Conservation (phyloP, 2,888 invertebrate species). For the Stenchaetothrips biformis region DNA sequence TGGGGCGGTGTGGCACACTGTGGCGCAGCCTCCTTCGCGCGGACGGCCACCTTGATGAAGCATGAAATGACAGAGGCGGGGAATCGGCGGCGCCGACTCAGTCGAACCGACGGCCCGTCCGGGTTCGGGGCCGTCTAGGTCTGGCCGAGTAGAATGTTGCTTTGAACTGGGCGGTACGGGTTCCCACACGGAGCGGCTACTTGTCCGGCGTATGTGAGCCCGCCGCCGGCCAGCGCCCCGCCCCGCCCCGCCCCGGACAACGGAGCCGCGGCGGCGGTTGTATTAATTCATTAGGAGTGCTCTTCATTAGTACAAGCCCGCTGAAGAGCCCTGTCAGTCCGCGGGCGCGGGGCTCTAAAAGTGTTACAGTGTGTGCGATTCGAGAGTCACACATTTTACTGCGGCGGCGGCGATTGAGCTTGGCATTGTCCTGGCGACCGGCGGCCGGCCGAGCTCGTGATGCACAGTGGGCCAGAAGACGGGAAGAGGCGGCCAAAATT, state of each 20-base stretch:
- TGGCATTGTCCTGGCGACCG: too few relatives aligned
- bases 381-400: too few relatives aligned
- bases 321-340: slow-evolving; percentile 12
- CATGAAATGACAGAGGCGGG: background rate
- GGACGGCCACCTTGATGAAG: background rate
- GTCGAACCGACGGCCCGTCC: too few relatives aligned
- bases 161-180: background rate
- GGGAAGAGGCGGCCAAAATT: too few relatives aligned
- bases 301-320: slow-evolving; percentile 22
- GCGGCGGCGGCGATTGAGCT: too few relatives aligned
- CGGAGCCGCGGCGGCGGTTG: slow-evolving; percentile 5
- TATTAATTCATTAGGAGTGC: slow-evolving; percentile 23
- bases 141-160: too few relatives aligned
- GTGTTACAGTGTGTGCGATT: too few relatives aligned
- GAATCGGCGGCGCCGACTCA: too few relatives aligned
- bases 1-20: background rate
- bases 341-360: too few relatives aligned
- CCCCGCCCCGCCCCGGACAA: background rate
- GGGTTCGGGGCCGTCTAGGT: too few relatives aligned
- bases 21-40: background rate
- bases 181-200: background rate
- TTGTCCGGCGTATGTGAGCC: background rate
- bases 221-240: background rate
- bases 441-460: too few relatives aligned
- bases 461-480: too few relatives aligned